Evolutionary conservation across 2,888 invertebrate genomes (phyloP), one percentile per base, ranked within the genome.

Genomic region (Nomada flava): DNA sequence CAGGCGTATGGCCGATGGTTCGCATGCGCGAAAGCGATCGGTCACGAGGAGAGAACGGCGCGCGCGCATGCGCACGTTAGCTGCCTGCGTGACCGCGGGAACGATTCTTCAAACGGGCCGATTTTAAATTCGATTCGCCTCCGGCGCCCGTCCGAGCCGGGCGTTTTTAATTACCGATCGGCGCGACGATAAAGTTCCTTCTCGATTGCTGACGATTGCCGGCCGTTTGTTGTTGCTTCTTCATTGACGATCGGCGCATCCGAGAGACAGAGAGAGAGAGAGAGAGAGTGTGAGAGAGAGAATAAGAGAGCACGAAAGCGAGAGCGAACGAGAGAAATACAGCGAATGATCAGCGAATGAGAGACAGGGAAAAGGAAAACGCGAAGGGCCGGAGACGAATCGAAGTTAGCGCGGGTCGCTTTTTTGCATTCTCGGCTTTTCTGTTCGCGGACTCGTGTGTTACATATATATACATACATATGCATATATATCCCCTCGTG

Each of bases 371-470:
- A 18, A 42, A 23, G 2, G 10, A 23, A 26, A 44, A 53, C 65
- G 62, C 72, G 64, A 59, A 42, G 69, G 11, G 52, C 20, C 50
- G 53, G 77, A 69, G 83, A 78, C 83, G 83, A 83, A 83, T 83
- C 83, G 60, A 75, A 47, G 55, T 76, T 79, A 68, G 83, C 83
- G 83, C 83, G 72, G 83, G 83, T 83, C 83, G 83, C 83, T 83
- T 83, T 70, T 70, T 60, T 23, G 26, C 13, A 23, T 36, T 52
- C 67, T 78, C 72, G 83, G 75, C 69, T 76, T 44, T 36, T 47
- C 50, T 29, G 63, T 68, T 68, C 67, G 83, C 55, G 68, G 36
- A 44, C 29, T 59, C 59, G 53, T 44, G 69, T 18, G 15, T n/a
- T 3, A n/a, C 1, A 10, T n/a, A n/a, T n/a, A n/a, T 2, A 7